Evolutionary conservation across 2,888 invertebrate species (phyloP), one percentile per base, ranked within the genome.

Genomic region (Drosophila ustulata): DNA sequence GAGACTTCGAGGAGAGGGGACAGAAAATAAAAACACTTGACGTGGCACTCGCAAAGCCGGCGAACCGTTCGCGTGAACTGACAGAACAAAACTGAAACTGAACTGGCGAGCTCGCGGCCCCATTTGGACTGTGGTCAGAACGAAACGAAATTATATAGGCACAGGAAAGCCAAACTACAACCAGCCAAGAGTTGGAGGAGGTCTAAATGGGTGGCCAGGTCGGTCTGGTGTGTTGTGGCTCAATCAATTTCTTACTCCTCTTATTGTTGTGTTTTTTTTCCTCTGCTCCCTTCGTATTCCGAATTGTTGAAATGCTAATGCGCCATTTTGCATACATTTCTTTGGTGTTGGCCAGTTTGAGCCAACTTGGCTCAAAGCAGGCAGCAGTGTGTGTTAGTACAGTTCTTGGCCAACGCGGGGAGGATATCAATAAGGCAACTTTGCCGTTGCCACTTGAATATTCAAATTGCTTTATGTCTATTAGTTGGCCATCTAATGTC

Each of bases 251-350:
- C 80, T 77, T 41, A 46, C 66, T 70, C 67, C 45, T 67, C 26
- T 46, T 46, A 13, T 55, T 66, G 55, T 53, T 53, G 18, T 11
- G 30, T 61, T 57, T 65, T 65, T 53, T 66, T 52, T 26, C 57
- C 34, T 8, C 28, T 26, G 26, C 5, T 3, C 26, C 32, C 51
- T 50, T 52, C 30, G 43, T 43, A 78, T 71, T 69, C 23, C 56
- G 71, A 82, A 82, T 88, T 76, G 82, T 84, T 82, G 66, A 82
- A 89, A 85, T 85, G 88, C 88, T 85, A 85, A 85, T 88, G 89
- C 84, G 84, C 84, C 84, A 85, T 87, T 85, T 85, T 85, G 84
- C 89, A 84, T 87, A 84, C 76, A 84, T 84, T 83, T 74, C 74
- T 64, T 71, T 66, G 57, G 34, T 51, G 65, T 52, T 66, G 69